These are phyloP conservation scores for Bothrops jararaca DNA, from an alignment of 2,113 vertebrate species.

Conservation along the genomic window DNA sequence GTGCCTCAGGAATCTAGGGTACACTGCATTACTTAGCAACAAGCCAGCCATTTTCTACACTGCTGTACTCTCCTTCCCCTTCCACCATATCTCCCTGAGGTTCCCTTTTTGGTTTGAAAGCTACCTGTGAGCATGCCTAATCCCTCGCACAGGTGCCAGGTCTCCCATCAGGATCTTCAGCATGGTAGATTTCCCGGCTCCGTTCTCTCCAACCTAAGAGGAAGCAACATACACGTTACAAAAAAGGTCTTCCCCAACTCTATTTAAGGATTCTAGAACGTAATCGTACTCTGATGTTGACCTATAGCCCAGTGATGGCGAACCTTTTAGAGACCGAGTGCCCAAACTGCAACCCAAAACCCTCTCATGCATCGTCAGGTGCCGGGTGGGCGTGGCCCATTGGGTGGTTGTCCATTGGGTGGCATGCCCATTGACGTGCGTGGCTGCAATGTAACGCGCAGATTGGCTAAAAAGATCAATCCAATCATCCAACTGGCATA, in stretches of 20 bases:
- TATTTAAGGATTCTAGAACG: not conserved
- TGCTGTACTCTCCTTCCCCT: not conserved
- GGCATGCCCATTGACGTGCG: too few relatives aligned
- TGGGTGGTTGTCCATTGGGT: too few relatives aligned
- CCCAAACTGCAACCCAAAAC: too few relatives aligned
- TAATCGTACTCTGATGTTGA: not conserved
- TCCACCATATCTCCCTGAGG: not conserved
- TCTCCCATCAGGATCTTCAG: slow-evolving; percentile 96
- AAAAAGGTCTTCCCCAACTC: not conserved
- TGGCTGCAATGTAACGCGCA: too few relatives aligned
- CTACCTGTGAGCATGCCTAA: slow-evolving; percentile 91
- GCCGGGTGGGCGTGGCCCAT: too few relatives aligned
- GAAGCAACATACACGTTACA: not conserved
- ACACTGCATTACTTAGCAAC: not conserved
- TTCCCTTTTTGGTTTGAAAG: not conserved
- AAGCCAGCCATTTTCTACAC: not conserved
- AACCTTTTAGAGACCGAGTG: too few relatives aligned
- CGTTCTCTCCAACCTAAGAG: slow-evolving; percentile 91
- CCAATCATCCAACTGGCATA: too few relatives aligned
- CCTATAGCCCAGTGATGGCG: not conserved
- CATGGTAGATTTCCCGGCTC: slow-evolving; percentile 93
- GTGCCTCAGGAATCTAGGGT: not conserved
- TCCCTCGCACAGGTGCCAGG: slow-evolving; percentile 81
- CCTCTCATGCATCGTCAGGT: too few relatives aligned
- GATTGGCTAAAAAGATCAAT: too few relatives aligned